Evolutionary conservation across 2,113 vertebrate species (phyloP).

Genomic region (Dendropsophus ebraccatus): DNA sequence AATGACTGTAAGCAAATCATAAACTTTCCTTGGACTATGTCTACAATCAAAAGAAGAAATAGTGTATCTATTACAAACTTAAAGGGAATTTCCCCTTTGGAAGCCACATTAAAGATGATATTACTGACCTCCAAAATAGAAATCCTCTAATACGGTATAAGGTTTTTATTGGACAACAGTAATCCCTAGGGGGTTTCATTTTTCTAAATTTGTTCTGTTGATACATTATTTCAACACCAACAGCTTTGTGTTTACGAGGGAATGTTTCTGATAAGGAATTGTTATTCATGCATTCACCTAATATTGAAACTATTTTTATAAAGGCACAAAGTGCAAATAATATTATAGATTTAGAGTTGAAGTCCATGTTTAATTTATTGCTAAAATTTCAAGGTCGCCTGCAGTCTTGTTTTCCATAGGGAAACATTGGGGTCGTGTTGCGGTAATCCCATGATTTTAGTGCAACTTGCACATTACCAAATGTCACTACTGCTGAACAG

Average conservation of each 20-base stretch:
- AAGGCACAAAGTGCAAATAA: neutral
- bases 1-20: no score
- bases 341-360: neutral
- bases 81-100: neutral
- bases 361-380: neutral
- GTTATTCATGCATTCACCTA: neutral
- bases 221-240: neutral
- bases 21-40: no score
- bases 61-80: neutral
- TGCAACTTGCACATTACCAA: neutral
- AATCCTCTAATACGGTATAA: neutral
- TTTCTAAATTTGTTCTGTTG: neutral
- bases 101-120: neutral
- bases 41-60: no score
- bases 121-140: neutral
- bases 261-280: neutral
- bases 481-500: neutral
- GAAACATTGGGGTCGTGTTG: neutral
- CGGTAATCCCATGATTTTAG: neutral
- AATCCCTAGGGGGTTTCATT: neutral
- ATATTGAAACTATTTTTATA: neutral
- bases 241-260: neutral
- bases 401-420: neutral
- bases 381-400: neutral
- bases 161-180: neutral